Conservation (phyloP, 2,797 vertebrate species). For the Scolopax bukidnonensis region DNA sequence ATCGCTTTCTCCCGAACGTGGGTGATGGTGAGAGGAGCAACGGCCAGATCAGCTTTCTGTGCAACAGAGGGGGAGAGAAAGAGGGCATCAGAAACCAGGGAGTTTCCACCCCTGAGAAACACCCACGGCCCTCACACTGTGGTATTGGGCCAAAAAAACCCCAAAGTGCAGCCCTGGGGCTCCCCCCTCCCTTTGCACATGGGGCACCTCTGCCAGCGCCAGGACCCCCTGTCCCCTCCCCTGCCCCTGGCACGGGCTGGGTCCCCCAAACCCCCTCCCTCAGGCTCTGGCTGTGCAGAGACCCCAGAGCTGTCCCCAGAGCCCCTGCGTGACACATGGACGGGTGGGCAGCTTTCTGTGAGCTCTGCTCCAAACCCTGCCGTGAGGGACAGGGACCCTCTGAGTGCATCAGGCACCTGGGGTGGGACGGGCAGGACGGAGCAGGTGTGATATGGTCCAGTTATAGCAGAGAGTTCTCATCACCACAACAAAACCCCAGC, state of each 20-base stretch:
- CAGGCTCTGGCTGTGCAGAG: neutral
- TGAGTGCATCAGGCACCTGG: neutral
- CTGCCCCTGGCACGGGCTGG: neutral
- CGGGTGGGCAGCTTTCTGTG: rapidly evolving
- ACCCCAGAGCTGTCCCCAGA: rapidly evolving
- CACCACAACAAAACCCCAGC: neutral
- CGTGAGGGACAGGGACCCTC: neutral
- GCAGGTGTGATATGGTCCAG: rapidly evolving
- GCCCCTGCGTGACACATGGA: rapidly evolving
- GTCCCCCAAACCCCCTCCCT: neutral
- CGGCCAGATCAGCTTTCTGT: conserved; percentile 95
- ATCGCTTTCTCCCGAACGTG: conserved; percentile 94
- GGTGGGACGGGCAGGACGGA: neutral
- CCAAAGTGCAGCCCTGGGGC: neutral
- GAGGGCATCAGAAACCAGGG: neutral
- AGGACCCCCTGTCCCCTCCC: neutral
- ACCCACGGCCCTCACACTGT: neutral
- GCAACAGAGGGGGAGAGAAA: neutral
- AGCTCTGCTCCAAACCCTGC: neutral
- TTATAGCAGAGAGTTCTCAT: neutral
- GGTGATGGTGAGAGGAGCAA: conserved; percentile 97
- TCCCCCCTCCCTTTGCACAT: rapidly evolving
- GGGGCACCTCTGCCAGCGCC: neutral
- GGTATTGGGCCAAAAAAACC: neutral
- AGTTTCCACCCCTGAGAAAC: neutral